These are phyloP conservation scores for Zosterops hypoxanthus DNA, from an alignment of 2,113 vertebrate genomes.

Conservation along the genomic window DNA sequence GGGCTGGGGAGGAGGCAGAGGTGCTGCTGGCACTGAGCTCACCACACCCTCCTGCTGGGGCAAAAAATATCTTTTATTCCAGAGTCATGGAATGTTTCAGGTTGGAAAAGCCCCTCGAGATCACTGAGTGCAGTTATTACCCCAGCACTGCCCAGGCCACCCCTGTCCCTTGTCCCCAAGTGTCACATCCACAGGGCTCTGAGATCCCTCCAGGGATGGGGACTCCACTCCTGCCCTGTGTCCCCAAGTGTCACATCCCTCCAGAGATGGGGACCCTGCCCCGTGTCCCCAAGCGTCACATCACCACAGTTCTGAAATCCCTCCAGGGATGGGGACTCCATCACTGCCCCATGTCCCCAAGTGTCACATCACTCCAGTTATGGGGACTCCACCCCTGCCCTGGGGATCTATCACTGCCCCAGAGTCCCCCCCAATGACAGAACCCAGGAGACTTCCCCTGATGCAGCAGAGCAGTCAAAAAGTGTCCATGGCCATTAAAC, in stretches of 20 bases:
- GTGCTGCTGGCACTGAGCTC: neutral
- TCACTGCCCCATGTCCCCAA: no score
- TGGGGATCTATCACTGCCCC: neutral
- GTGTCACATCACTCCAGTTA: no score
- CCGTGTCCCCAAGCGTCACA: no score
- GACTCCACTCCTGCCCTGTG: rapidly evolving
- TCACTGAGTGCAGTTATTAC: rapidly evolving
- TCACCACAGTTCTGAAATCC: no score
- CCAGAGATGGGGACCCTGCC: no score
- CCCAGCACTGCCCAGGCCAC: neutral
- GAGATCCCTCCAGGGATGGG: neutral
- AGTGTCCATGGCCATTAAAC: rapidly evolving
- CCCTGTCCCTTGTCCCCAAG: rapidly evolving
- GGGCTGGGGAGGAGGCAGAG: no score
- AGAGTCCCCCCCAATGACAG: rapidly evolving
- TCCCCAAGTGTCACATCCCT: no score
- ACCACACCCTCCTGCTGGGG: neutral
- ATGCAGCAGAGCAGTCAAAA: rapidly evolving
- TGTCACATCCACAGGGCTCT: neutral
- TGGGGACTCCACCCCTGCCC: neutral
- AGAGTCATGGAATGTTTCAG: no score
- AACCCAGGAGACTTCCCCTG: neutral
- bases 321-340: no score
- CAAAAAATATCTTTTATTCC: no score
- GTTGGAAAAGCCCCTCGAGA: neutral